Evolutionary conservation across 1,140 invertebrate species (phyloP).

Genomic region (Drusus annulatus): DNA sequence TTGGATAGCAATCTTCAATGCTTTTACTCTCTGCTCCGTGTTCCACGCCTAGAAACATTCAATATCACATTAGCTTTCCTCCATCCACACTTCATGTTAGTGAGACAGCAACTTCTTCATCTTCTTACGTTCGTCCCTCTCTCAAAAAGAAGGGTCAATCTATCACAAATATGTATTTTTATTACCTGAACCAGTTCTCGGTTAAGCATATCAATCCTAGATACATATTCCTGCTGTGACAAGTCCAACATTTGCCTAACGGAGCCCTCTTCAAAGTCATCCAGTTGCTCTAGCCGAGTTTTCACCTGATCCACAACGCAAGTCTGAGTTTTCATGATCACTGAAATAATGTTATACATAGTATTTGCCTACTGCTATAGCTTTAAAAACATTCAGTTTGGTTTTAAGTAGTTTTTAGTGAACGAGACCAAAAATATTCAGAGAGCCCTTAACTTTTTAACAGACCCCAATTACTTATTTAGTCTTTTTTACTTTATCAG

Average conservation of each 20-base stretch:
- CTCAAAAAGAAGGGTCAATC: too few species aligned
- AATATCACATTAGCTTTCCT: too few species aligned
- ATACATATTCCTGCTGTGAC: constrained; percentile 93
- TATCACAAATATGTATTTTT: too few species aligned
- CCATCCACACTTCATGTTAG: too few species aligned
- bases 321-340: constrained; percentile 83
- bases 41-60: constrained; percentile 83
- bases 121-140: too few species aligned
- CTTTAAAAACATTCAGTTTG: neutral
- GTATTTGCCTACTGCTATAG: neutral
- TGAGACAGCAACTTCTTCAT: too few species aligned
- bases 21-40: constrained; percentile 94
- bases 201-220: constrained; percentile 90
- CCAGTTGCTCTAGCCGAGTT: constrained; percentile 92
- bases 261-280: constrained; percentile 94
- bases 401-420: neutral
- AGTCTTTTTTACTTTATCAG: too few species aligned
- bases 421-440: too few species aligned
- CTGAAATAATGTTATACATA: constrained; percentile 62
- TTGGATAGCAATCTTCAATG: constrained; percentile 97
- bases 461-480: too few species aligned
- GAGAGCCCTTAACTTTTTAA: too few species aligned
- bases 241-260: constrained; percentile 91
- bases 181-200: constrained; percentile 83
- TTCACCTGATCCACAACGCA: constrained; percentile 92